Evolutionary conservation across 23 tunicate genomes (phyloP), one percentile per base, ranked within the genome.

Genomic region (Styela clava): DNA sequence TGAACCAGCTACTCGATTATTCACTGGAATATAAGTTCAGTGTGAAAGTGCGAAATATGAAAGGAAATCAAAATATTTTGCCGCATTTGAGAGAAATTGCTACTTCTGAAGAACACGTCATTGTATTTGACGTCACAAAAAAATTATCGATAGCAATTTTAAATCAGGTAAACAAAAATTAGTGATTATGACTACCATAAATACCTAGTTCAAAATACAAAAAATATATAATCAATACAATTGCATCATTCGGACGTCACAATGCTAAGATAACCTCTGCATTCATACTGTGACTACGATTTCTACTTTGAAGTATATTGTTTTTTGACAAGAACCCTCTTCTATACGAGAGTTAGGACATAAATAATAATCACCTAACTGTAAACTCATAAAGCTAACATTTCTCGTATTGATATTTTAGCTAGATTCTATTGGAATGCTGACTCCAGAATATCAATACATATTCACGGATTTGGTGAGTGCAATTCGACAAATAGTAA

Each of bases 391-490:
- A n/a, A n/a, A n/a, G n/a, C n/a, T n/a, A n/a, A n/a, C n/a, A n/a
- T n/a, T n/a, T n/a, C n/a, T n/a, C n/a, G n/a, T n/a, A n/a, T n/a
- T n/a, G n/a, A n/a, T n/a, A n/a, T 30, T 31, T 21, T 69, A 85
- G 83, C 37, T 85, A 3, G 68, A 79, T 24, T 63, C 65, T 16
- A 85, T 85, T 69, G 88, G 79, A 33, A 85, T 85, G 88, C 36
- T 85, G 73, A 37, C 88, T 16, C 35, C 65, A n/a, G 88, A 85
- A 27, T 85, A 78, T 52, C 74, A 78, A 33, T 85, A 78, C 35
- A 33, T 85, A 2, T 85, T 85, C 34, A 63, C 83, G 20, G 88
- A 85, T 69, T 61, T 52, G 88, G 88, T 85, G 69, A 85, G 79
- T 34, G 34, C 0, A 30, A 21, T 21, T n/a, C n/a, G n/a, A n/a